Evolutionary conservation across 1,140 invertebrate genomes (phyloP), one percentile per base, ranked within the genome.

Genomic region (Drosophila tsacasi): DNA sequence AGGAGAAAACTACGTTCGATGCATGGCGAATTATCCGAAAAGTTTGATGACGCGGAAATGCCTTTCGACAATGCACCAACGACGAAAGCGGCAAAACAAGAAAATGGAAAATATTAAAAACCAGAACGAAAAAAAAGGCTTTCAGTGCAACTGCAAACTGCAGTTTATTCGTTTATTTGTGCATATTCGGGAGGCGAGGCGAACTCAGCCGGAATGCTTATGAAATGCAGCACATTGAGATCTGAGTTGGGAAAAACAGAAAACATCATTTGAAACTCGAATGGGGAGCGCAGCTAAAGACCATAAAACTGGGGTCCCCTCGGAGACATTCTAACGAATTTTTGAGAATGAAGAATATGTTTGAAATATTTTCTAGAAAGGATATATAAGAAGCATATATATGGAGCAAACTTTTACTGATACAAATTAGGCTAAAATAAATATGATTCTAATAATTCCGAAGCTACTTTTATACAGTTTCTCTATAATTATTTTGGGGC

Each of bases 1-100:
- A 44, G 49, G 47, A 63, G 60, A 62, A 61, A 58, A 73, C 32
- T 60, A 64, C 54, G 66, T 67, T 82, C 76, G 75, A 72, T 85
- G 65, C 69, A 58, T 79, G 57, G 69, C 74, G 82, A 85, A 81
- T 85, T 85, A 76, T 81, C 66, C 63, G 52, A 67, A 86, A 86
- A 86, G 76, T 72, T 82, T 80, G 83, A 86, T 87, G 83, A 74
- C 61, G 76, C 59, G 83, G 76, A 86, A 86, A 77, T 79, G 76
- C 79, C 63, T 80, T 61, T 61, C 69, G 65, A 80, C 78, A 80
- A 80, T 74, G 62, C 62, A 67, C 50, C 57, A 59, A 27, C 35
- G 68, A 64, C 32, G 25, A 76, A 78, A 47, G 27, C 50, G 17
- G 50, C 30, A 49, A 46, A 47, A 40, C 46, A 60, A 37, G 50